These are phyloP conservation scores for Scomber japonicus DNA, from an alignment of 2,113 vertebrate species.

Conservation along the genomic window DNA sequence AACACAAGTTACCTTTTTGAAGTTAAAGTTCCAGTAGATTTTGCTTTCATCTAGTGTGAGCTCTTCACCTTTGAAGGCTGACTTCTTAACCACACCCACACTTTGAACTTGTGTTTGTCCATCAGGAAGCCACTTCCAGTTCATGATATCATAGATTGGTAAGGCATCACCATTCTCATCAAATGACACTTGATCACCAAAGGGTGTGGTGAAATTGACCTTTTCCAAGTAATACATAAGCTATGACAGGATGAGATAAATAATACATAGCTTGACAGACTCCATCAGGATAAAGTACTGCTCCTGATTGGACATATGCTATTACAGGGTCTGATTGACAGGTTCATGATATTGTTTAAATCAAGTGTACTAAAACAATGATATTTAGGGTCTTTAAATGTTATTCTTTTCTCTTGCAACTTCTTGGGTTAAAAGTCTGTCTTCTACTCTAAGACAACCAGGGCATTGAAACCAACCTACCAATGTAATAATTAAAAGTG, in stretches of 20 bases:
- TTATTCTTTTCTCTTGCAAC: too few species aligned
- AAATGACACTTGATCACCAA: conserved; percentile 78
- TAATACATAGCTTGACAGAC: too few species aligned
- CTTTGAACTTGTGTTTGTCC: conserved; percentile 58
- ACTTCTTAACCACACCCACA: conserved; percentile 71
- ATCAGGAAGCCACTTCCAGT: conserved; percentile 71
- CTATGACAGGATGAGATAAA: conserved; percentile 33
- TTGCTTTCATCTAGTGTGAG: conserved; percentile 70
- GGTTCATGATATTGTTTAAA: too few species aligned
- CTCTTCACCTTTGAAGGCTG: conserved; percentile 46
- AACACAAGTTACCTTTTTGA: conserved; percentile 46
- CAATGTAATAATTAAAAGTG: too few species aligned
- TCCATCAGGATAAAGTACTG: too few species aligned
- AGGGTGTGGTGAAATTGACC: conserved; percentile 78
- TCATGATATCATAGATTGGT: conserved; percentile 80
- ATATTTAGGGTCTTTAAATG: too few species aligned
- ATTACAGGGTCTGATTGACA: too few species aligned
- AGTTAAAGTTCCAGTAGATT: conserved; percentile 72
- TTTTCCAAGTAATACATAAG: conserved; percentile 77
- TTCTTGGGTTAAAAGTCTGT: too few species aligned
- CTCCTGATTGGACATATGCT: too few species aligned
- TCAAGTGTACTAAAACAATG: too few species aligned
- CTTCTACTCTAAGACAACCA: too few species aligned
- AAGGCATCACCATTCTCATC: conserved; percentile 79
- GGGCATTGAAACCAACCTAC: too few species aligned